Base-by-base conservation (phyloP, 2,888 invertebrate genomes). In the Halocaridina rubra region DNA sequence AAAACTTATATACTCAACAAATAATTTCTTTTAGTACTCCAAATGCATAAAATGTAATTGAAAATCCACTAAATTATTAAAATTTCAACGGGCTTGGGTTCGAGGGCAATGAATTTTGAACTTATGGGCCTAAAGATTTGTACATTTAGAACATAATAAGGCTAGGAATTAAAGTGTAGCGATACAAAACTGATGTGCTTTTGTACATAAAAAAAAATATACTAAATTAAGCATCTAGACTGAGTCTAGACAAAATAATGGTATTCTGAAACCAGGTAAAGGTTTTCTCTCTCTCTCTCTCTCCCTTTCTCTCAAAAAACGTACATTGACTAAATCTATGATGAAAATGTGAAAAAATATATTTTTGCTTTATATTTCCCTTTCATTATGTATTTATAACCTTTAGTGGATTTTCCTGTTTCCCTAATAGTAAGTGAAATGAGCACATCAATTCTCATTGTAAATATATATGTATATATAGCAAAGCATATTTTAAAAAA, bases 261-360 rank as follows among this genome's bases (percentile, higher is more conserved):
- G n/a, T n/a, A 46, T 46, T 46, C 16, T 46, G 10, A 13, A 16
- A 13, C 10, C 46, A 46, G 16, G 46, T 13, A 16, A 46, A 46
- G 46, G 13, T 16, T 13, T 16, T 46, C 46, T 13, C 46, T 46
- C 46, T 46, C 46, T 13, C 46, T 10, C 46, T 46, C 46, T 46
- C 71, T 80, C 46, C 46, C 19, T 30, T 53, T 39, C 57, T 24
- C 59, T 39, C 67, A 67, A 64, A 32, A 72, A 32, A 80, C 29
- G 30, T 30, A 71, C 80, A 46, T 46, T 82, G 16, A 67, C 67
- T 29, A 82, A 82, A 30, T 8, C 81, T 77, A 82, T 7, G 57
- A 39, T 77, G 77, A 75, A 82, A 82, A 82, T 69, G 77, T 77
- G 82, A 77, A 77, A 82, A 82, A 82, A 82, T 78, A 82, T 77